Conservation (phyloP, 1,140 invertebrate genomes). For the Bombus confusus region DNA sequence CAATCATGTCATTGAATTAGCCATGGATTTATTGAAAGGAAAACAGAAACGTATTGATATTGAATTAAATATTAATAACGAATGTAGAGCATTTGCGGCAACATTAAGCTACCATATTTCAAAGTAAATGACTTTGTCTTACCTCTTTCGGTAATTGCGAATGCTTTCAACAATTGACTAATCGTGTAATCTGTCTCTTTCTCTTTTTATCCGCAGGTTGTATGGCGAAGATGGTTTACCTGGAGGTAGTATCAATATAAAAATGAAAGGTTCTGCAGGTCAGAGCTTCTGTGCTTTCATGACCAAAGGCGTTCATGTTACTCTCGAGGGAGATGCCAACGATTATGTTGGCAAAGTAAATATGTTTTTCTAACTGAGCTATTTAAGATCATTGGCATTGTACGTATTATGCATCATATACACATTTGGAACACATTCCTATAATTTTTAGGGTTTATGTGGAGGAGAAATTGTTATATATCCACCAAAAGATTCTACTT, state of each 20-base stretch:
- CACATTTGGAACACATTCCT: no score
- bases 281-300: conserved; percentile 99
- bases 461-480: conserved; percentile 97
- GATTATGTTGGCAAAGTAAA: conserved; percentile 94
- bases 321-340: conserved; percentile 98
- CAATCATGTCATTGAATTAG: conserved; percentile 91
- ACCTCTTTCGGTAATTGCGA: background rate
- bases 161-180: no score
- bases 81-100: conserved; percentile 95
- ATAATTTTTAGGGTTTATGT: conserved; percentile 87
- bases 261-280: conserved; percentile 96
- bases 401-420: background rate
- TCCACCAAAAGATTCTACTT: conserved; percentile 92
- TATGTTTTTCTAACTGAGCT: background rate
- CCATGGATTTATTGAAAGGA: conserved; percentile 89
- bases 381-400: background rate
- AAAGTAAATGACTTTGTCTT: conserved; percentile 84
- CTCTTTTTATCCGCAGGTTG: conserved; percentile 85
- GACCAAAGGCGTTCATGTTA: conserved; percentile 93
- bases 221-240: conserved; percentile 95
- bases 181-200: background rate
- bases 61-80: conserved; percentile 93
- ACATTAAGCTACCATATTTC: conserved; percentile 98
- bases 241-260: conserved; percentile 92
- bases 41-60: conserved; percentile 87